Conservation (phyloP, 2,888 invertebrate genomes). For the Sericinus montela region DNA sequence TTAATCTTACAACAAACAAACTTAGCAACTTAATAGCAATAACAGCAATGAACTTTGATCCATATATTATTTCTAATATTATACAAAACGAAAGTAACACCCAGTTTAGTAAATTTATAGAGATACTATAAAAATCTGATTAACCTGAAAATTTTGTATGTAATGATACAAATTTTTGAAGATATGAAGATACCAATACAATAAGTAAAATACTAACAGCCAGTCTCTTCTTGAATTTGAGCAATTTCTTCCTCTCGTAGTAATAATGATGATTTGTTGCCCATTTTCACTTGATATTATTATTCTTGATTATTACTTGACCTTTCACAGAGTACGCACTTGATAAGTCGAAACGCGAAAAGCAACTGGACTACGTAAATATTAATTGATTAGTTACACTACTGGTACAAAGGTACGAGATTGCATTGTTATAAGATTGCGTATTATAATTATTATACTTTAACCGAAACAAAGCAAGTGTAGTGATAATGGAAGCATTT, state of each 20-base stretch:
- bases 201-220: constrained; percentile 86
- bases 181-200: too few relatives aligned
- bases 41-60: too few relatives aligned
- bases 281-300: constrained; percentile 91
- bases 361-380: constrained; percentile 19
- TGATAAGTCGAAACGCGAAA: constrained; percentile 30
- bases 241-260: constrained; percentile 97
- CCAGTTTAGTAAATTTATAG: too few relatives aligned
- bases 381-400: constrained; percentile 30
- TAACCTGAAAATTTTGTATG: too few relatives aligned
- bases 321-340: constrained; percentile 23
- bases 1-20: too few relatives aligned
- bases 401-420: constrained; percentile 5
- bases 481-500: background rate
- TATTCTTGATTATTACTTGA: constrained; percentile 11
- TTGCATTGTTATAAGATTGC: constrained; percentile 13
- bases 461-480: background rate
- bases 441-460: constrained; percentile 2
- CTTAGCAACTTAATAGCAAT: too few relatives aligned
- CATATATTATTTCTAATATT: too few relatives aligned
- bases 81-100: too few relatives aligned
- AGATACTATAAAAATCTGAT: too few relatives aligned
- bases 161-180: too few relatives aligned
- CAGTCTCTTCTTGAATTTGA: constrained; percentile 97
- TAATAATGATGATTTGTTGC: constrained; percentile 95